Evolutionary conservation across 1,140 invertebrate species (phyloP).

Genomic region (Zaprionus camerounensis): DNA sequence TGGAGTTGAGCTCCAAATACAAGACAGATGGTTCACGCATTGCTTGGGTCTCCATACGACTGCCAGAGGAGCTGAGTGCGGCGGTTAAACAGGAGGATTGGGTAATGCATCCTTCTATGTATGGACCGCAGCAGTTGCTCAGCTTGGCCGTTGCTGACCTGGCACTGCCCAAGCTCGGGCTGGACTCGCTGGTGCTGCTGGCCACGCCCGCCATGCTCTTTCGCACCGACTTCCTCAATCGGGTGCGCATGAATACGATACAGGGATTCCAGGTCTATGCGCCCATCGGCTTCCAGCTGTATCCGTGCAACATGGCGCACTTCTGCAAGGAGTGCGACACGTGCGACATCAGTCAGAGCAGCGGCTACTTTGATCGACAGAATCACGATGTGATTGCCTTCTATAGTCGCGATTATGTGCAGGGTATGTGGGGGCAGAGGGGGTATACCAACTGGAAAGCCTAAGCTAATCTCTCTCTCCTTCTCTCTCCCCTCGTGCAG

Average conservation of each 20-base stretch:
- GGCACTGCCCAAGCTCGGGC: conserved; percentile 88
- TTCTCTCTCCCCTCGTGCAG: conserved; percentile 73
- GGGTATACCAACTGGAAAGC: not conserved
- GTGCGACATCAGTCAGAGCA: conserved; percentile 90
- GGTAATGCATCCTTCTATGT: conserved; percentile 74
- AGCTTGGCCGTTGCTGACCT: conserved; percentile 90
- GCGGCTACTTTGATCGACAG: conserved; percentile 91
- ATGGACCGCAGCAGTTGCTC: conserved; percentile 84
- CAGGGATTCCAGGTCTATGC: conserved; percentile 91
- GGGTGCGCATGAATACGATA: conserved; percentile 94
- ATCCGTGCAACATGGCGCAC: conserved; percentile 86
- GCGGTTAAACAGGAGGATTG: conserved; percentile 52
- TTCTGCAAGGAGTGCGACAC: conserved; percentile 85
- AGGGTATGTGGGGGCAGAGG: conserved; percentile 85
- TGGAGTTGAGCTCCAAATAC: conserved; percentile 88
- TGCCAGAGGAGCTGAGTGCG: conserved; percentile 84
- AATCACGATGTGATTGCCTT: conserved; percentile 91
- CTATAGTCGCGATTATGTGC: conserved; percentile 92
- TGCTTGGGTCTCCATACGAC: conserved; percentile 89
- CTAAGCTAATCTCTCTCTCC: not conserved
- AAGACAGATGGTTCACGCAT: conserved; percentile 89
- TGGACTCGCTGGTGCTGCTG: conserved; percentile 89
- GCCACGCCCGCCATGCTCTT: conserved; percentile 88
- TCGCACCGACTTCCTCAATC: conserved; percentile 92
- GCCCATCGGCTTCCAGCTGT: conserved; percentile 92